Conservation (phyloP, 1,140 invertebrate species). For the Apis laboriosa region DNA sequence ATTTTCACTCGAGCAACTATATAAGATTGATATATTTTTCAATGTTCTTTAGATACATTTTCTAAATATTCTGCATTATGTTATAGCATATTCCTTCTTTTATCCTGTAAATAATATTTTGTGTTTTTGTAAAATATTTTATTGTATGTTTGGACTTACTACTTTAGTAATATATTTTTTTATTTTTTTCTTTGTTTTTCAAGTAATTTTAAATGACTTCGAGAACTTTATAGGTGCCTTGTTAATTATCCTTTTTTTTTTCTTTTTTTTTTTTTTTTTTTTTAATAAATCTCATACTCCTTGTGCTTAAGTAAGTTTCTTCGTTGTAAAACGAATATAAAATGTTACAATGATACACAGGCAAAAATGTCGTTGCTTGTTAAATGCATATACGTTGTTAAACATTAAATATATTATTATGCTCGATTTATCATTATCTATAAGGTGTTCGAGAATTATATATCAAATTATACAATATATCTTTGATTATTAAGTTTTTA, state of each 20-base stretch:
- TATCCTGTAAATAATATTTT: neutral
- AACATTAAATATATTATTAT: slow-evolving; percentile 30
- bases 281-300: slow-evolving; percentile 12
- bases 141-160: slow-evolving; percentile 8
- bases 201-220: neutral
- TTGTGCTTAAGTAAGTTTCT: neutral
- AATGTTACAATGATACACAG: slow-evolving; percentile 1
- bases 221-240: slow-evolving; percentile 33
- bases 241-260: slow-evolving; percentile 46
- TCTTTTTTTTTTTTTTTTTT: no score
- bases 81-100: neutral
- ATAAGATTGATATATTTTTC: neutral
- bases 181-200: neutral
- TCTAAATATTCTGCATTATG: neutral
- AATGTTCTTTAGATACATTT: neutral
- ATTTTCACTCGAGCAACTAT: neutral
- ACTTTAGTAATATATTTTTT: neutral
- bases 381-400: slow-evolving; percentile 31
- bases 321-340: slow-evolving; percentile 39
- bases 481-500: no score
- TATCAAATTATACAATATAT: no score
- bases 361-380: slow-evolving; percentile 8
- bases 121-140: neutral
- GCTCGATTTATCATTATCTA: slow-evolving; percentile 13
- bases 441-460: neutral